A percentile compares a stretch with the other conserved stretches of the same genome.
These are phyloP conservation scores for Caenorhabditis auriculariae DNA, from an alignment of 2,888 invertebrate species.

Conservation along the genomic window DNA sequence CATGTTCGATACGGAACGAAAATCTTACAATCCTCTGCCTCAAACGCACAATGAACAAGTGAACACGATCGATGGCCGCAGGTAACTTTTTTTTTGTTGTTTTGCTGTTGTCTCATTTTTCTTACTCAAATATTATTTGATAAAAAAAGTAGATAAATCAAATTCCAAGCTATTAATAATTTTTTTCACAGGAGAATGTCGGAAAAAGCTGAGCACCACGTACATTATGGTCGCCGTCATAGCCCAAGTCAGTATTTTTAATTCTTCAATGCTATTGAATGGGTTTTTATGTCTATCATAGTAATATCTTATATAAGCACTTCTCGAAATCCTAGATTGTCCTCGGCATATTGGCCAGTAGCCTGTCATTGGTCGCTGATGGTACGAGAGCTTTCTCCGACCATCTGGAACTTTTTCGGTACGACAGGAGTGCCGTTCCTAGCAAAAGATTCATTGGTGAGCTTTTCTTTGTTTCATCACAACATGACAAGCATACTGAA, in stretches of 20 bases:
- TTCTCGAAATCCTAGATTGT: too few species aligned
- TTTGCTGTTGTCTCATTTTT: too few species aligned
- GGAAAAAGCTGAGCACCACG: conserved; percentile 14
- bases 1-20: conserved; percentile 23
- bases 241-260: conserved; percentile 15
- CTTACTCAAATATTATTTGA: background rate
- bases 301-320: too few species aligned
- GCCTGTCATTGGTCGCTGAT: conserved; percentile 28
- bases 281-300: background rate
- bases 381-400: conserved; percentile 30
- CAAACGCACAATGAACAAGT: conserved; percentile 18
- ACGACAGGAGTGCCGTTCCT: conserved; percentile 23
- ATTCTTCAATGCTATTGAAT: background rate
- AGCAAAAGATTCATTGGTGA: conserved; percentile 20
- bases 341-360: conserved; percentile 26
- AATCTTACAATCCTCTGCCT: conserved; percentile 18
- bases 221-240: conserved; percentile 13
- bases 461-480: too few species aligned
- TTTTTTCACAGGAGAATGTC: conserved; percentile 13
- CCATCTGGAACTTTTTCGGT: conserved; percentile 26
- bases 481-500: too few species aligned
- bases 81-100: too few species aligned
- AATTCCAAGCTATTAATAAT: too few species aligned
- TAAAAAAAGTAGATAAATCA: too few species aligned
- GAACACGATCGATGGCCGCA: too few species aligned